phyloP scores from a whole-genome alignment of 2,888 invertebrate genomes.

The Panopea generosa region DNA sequence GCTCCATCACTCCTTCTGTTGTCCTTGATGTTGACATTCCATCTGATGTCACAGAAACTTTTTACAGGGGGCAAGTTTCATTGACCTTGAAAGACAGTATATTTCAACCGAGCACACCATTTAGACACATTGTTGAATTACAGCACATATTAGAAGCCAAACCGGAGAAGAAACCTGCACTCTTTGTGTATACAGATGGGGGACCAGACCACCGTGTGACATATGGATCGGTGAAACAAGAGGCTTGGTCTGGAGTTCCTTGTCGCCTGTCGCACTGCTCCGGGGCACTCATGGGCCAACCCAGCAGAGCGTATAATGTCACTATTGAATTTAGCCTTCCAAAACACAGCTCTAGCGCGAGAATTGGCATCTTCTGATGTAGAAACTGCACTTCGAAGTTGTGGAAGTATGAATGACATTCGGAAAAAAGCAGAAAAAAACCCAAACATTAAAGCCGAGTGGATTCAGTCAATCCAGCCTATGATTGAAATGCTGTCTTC shows the following conservation, averaged over 20 bases:
- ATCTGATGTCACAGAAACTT: constrained; percentile 28
- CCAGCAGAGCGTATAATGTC: constrained; percentile 33
- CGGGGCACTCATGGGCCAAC: constrained; percentile 27
- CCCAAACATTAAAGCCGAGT: constrained; percentile 18
- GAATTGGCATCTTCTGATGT: constrained; percentile 33
- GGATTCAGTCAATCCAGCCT: constrained; percentile 25
- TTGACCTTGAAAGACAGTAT: constrained; percentile 49
- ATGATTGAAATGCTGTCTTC: constrained; percentile 12
- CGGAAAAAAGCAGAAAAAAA: constrained; percentile 32
- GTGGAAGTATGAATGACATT: constrained; percentile 33
- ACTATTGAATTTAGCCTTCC: constrained; percentile 27
- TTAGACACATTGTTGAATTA: constrained; percentile 20
- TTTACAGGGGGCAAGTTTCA: constrained; percentile 52
- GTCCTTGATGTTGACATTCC: constrained; percentile 47
- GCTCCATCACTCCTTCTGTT: constrained; percentile 61
- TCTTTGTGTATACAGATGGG: constrained; percentile 26
- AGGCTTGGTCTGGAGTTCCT: constrained; percentile 19
- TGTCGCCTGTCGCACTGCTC: constrained; percentile 25
- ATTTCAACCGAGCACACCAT: constrained; percentile 39
- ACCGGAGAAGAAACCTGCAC: constrained; percentile 1
- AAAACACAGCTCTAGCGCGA: constrained; percentile 26
- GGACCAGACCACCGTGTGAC: constrained; percentile 29
- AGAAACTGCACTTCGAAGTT: constrained; percentile 20
- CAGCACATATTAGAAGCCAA: constrained; percentile 8
- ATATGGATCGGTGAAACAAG: constrained; percentile 27